Conservation (phyloP, 2,888 invertebrate species). For the Nemotelus pantherinus region DNA sequence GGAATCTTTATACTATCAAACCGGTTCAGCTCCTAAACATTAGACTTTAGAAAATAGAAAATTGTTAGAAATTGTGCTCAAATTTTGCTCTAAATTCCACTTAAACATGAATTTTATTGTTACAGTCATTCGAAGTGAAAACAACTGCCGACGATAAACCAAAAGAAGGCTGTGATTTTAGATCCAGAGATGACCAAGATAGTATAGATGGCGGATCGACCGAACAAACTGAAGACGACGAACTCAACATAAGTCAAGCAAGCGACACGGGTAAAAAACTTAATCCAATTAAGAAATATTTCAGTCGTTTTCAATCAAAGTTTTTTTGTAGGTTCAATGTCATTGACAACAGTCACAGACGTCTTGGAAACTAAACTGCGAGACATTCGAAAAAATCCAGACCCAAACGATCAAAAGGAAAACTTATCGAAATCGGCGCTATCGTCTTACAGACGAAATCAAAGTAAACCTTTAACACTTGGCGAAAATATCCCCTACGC, state of each 20-base stretch:
- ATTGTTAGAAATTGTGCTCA: no score
- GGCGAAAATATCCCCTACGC: conserved; percentile 76
- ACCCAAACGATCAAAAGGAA: conserved; percentile 68
- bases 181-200: conserved; percentile 35
- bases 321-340: conserved; percentile 75
- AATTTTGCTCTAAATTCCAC: no score
- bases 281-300: not conserved
- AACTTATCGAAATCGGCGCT: conserved; percentile 31
- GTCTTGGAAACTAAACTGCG: conserved; percentile 86
- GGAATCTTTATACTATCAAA: no score
- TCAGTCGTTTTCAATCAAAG: not conserved
- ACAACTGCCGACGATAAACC: conserved; percentile 25
- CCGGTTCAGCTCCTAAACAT: no score
- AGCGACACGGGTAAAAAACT: conserved; percentile 61
- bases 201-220: conserved; percentile 41
- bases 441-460: conserved; percentile 22
- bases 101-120: conserved; percentile 30
- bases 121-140: conserved; percentile 59
- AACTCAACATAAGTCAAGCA: conserved; percentile 61
- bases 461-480: conserved; percentile 60
- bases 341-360: conserved; percentile 84
- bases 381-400: conserved; percentile 75
- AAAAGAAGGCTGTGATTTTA: conserved; percentile 37
- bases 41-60: no score
- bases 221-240: conserved; percentile 57